Percentiles rank a stretch among this genome's conserved stretches.
Conservation (phyloP, 2,797 vertebrate species). For the Danio albolineatus region DNA sequence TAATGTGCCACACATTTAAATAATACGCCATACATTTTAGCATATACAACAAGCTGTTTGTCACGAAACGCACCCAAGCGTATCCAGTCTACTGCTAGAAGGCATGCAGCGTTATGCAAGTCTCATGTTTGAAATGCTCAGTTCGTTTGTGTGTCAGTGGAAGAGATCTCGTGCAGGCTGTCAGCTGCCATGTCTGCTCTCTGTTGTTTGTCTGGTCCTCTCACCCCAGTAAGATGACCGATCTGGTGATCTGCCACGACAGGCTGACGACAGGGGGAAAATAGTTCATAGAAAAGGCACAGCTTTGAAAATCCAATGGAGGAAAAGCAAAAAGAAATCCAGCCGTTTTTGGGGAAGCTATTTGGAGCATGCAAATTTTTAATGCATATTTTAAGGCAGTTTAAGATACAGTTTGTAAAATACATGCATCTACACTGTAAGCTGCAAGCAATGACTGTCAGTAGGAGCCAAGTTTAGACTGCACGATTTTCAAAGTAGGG, state of each 20-base stretch:
- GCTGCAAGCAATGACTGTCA: background rate
- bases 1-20: background rate
- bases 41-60: background rate
- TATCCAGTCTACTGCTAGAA: background rate
- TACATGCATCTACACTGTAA: background rate
- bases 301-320: conserved; percentile 1
- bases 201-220: conserved; percentile 37
- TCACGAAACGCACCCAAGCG: background rate
- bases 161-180: conserved; percentile 33
- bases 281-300: conserved; percentile 9
- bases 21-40: background rate
- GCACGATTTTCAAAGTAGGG: no score
- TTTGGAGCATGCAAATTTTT: no score
- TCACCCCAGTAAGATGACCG: conserved; percentile 27
- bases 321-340: conserved; percentile 21
- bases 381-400: background rate
- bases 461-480: no score
- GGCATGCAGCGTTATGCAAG: conserved; percentile 3
- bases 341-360: background rate
- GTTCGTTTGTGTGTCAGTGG: conserved; percentile 43
- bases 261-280: conserved; percentile 15
- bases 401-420: background rate
- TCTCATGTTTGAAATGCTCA: background rate
- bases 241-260: conserved; percentile 35
- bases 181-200: conserved; percentile 47